phyloP scores from a whole-genome alignment of 2,797 vertebrate genomes.

The Artibeus lituratus region DNA sequence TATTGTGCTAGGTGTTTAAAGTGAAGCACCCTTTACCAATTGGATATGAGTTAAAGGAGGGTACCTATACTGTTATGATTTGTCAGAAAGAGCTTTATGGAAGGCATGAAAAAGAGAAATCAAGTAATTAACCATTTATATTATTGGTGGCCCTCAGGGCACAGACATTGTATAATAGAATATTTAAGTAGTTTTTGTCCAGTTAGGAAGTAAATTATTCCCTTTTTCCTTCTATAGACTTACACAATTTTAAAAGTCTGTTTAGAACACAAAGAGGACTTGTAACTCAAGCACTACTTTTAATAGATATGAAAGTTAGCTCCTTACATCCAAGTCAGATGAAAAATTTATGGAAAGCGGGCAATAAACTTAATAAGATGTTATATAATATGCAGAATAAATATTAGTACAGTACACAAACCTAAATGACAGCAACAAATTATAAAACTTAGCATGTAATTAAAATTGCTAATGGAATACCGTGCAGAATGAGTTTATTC shows the following conservation, averaged over 20 bases:
- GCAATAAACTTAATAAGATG: conserved; percentile 74
- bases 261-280: background rate
- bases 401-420: conserved; percentile 76
- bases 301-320: conserved; percentile 40
- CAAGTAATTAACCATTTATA: background rate
- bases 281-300: conserved; percentile 12
- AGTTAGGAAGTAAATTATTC: background rate
- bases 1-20: background rate
- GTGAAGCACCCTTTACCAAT: background rate
- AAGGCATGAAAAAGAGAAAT: background rate
- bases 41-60: background rate
- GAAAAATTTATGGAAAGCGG: conserved; percentile 66
- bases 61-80: background rate
- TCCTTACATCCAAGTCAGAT: conserved; percentile 32
- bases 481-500: conserved; percentile 16
- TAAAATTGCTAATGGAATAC: conserved; percentile 70
- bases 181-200: background rate
- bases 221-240: background rate
- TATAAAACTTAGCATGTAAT: conserved; percentile 75
- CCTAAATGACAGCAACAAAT: conserved; percentile 79
- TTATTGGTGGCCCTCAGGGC: background rate
- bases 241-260: background rate
- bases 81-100: background rate
- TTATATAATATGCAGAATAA: conserved; percentile 73
- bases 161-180: background rate